Base-by-base conservation (phyloP, 2,113 vertebrate species). In the Oplegnathus fasciatus region DNA sequence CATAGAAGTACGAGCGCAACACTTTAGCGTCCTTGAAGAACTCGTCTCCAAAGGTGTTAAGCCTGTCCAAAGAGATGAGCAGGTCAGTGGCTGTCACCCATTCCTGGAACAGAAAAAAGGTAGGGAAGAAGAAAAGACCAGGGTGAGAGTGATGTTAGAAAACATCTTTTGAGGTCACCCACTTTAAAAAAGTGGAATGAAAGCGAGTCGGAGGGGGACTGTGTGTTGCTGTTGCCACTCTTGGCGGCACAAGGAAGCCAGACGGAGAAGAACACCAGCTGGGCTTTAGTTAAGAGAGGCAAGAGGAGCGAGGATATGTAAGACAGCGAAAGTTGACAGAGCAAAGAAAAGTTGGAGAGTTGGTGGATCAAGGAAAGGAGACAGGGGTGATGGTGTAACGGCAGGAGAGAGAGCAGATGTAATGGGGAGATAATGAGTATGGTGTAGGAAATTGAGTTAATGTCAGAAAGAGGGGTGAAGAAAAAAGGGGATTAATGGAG, bases 11-110 rank as follows among this genome's bases (percentile, higher is more conserved):
- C 0, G 98, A 98, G 71, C 96, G 96, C 40, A 99, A 94, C 84
- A 99, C 98, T 89, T 96, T 97, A 61, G 96, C 90, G 50, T 99
- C 98, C 92, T 97, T 97, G 94, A 99, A 99, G 94, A 99, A 97
- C 90, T 99, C 98, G 0, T 99, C 98, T 34, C 98, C 98, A 5
- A 99, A 99, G 0, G 98, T 99, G 92, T 99, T 99, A 78, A 99
- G 96, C 50, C 98, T 96, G 92, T 98, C 95, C 82, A 99, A 93
- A 65, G 98, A 98, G 91, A 99, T 95, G 84, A 98, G 96, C 84
- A 99, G 94, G 87, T 98, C 98, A 0, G 97, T 98, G 88, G 97
- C 97, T 0, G 98, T 99, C 94, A 99, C 98, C 98, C 98, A 99
- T 58, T 99, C 98, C 98, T 99, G 91, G 28, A 84, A 78, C 62